phyloP scores from a whole-genome alignment of 2,888 invertebrate genomes.

The Calameuta idolon region DNA sequence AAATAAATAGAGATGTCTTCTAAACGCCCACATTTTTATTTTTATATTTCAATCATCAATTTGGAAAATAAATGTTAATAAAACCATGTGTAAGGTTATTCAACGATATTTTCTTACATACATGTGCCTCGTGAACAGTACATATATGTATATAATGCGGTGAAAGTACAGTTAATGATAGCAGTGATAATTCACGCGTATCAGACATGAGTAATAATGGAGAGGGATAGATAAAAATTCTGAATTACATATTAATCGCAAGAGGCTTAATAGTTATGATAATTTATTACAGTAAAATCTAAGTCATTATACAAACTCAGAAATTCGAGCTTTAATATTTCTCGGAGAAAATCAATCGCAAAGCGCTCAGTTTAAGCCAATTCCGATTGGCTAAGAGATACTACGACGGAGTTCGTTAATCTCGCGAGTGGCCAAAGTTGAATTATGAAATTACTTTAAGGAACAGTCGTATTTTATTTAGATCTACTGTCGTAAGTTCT shows the following conservation, averaged over 20 bases:
- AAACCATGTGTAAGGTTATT: neutral
- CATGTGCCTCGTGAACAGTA: neutral
- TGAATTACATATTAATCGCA: neutral
- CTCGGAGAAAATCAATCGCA: neutral
- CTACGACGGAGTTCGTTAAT: neutral
- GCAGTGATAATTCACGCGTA: neutral
- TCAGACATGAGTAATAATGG: neutral
- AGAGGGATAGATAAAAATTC: neutral
- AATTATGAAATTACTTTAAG: neutral
- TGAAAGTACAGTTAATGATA: neutral
- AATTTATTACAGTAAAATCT: neutral
- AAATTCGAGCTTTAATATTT: neutral
- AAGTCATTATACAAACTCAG: neutral
- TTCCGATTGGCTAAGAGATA: neutral
- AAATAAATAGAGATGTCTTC: slow-evolving; percentile 11
- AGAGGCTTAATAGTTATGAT: neutral
- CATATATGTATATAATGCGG: neutral
- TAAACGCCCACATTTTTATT: slow-evolving; percentile 1
- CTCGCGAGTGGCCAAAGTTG: neutral
- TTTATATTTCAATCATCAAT: neutral
- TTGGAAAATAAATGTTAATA: neutral
- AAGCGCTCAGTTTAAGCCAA: neutral
- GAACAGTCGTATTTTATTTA: neutral
- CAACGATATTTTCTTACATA: neutral
- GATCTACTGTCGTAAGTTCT: neutral